Evolutionary conservation across 2,888 invertebrate species (phyloP).

Genomic region (Agrilus mali): DNA sequence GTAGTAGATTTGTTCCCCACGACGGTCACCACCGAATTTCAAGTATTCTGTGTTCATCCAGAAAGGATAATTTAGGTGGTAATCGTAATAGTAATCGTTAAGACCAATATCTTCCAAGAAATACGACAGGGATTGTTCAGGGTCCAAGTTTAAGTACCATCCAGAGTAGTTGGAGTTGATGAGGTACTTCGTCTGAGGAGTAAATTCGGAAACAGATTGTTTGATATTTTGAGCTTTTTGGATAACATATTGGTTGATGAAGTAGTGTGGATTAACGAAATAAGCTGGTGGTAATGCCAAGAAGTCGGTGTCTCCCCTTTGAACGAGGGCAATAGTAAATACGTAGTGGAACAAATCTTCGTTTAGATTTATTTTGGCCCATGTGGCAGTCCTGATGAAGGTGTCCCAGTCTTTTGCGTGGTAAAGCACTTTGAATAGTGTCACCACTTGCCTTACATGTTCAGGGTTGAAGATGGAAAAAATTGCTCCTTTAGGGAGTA

Average conservation of each 20-base stretch:
- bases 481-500: slow-evolving; percentile 46
- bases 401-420: slow-evolving; percentile 59
- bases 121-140: slow-evolving; percentile 48
- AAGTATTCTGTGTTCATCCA: slow-evolving; percentile 47
- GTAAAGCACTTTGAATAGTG: slow-evolving; percentile 53
- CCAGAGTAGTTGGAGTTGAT: slow-evolving; percentile 52
- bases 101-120: slow-evolving; percentile 61
- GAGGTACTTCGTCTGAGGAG: slow-evolving; percentile 28
- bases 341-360: slow-evolving; percentile 58
- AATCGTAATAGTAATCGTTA: slow-evolving; percentile 51
- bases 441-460: slow-evolving; percentile 48
- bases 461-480: slow-evolving; percentile 49
- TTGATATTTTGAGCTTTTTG: slow-evolving; percentile 50
- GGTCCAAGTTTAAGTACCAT: slow-evolving; percentile 25
- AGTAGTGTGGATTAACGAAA: slow-evolving; percentile 60
- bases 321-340: slow-evolving; percentile 46
- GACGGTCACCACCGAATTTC: slow-evolving; percentile 40
- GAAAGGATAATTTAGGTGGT: slow-evolving; percentile 47
- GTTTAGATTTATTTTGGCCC: slow-evolving; percentile 54
- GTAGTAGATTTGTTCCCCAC: slow-evolving; percentile 53
- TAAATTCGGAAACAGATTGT: slow-evolving; percentile 27
- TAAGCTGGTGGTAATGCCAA: slow-evolving; percentile 58
- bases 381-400: slow-evolving; percentile 55
- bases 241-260: slow-evolving; percentile 55
- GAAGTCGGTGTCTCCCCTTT: slow-evolving; percentile 49